phyloP scores from a whole-genome alignment of 2,888 invertebrate species.

The Nysson spinosus region DNA sequence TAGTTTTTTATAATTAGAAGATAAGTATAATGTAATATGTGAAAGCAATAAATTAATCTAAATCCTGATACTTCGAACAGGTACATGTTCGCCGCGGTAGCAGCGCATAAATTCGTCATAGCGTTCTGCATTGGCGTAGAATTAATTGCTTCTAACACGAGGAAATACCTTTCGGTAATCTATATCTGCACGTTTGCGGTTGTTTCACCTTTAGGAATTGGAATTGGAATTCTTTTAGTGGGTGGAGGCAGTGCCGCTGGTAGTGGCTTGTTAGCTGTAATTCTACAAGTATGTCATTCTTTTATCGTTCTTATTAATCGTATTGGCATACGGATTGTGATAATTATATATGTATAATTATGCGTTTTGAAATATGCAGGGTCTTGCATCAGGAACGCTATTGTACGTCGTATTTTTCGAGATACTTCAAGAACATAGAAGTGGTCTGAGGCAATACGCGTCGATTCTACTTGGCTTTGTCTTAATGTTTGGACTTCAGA shows the following conservation, averaged over 20 bases:
- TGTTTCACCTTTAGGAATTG: constrained; percentile 89
- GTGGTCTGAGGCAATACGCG: constrained; percentile 83
- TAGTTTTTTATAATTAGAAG: no score
- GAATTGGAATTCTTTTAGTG: constrained; percentile 84
- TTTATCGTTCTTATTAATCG: not conserved
- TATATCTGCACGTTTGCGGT: constrained; percentile 88
- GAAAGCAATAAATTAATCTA: no score
- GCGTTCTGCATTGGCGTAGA: constrained; percentile 94
- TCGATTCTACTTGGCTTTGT: constrained; percentile 85
- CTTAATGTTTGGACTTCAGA: constrained; percentile 85
- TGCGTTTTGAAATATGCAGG: constrained; percentile 80
- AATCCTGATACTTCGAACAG: constrained; percentile 68
- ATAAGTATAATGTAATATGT: no score
- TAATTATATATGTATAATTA: not conserved
- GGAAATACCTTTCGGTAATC: constrained; percentile 80
- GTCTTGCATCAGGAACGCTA: constrained; percentile 94
- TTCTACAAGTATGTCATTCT: constrained; percentile 65
- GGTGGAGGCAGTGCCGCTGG: constrained; percentile 81
- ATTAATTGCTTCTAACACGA: constrained; percentile 85
- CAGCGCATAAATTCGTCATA: constrained; percentile 91
- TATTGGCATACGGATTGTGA: no score
- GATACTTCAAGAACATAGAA: constrained; percentile 83
- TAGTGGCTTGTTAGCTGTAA: constrained; percentile 79
- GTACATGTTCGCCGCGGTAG: constrained; percentile 91
- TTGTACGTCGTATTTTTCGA: constrained; percentile 98